phyloP scores from a whole-genome alignment of 2,888 invertebrate species.

The Patella caerulea region DNA sequence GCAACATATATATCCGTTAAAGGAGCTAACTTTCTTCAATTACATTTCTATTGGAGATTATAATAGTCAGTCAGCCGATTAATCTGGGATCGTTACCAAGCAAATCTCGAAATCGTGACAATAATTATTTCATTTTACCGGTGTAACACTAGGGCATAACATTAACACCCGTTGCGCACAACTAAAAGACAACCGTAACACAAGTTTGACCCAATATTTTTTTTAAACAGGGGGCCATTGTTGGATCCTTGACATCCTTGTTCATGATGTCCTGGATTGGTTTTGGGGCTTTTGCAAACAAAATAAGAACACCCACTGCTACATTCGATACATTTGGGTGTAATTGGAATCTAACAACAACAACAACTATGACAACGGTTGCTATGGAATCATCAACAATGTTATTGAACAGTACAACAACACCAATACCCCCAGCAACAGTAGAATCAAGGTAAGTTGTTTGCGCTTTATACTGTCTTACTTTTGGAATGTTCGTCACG shows the following conservation, averaged over 20 bases:
- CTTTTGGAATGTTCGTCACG: neutral
- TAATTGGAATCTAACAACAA: slow-evolving; percentile 34
- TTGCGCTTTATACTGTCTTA: neutral
- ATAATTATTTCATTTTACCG: neutral
- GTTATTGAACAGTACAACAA: neutral
- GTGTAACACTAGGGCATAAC: too few relatives aligned
- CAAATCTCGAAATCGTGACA: neutral
- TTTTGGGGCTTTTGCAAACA: slow-evolving; percentile 36
- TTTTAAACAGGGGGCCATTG: slow-evolving; percentile 34
- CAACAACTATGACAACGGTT: slow-evolving; percentile 24
- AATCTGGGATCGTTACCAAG: too few relatives aligned
- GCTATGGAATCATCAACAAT: slow-evolving; percentile 15
- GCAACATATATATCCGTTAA: too few relatives aligned
- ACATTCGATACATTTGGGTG: slow-evolving; percentile 28
- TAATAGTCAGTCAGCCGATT: too few relatives aligned
- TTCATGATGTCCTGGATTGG: slow-evolving; percentile 40
- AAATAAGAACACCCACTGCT: slow-evolving; percentile 22
- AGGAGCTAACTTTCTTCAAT: too few relatives aligned
- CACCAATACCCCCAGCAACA: neutral
- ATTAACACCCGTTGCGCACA: too few relatives aligned
- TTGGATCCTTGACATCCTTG: slow-evolving; percentile 30
- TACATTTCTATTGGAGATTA: too few relatives aligned
- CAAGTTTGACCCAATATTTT: too few relatives aligned
- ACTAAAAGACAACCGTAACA: too few relatives aligned
- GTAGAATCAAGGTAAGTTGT: neutral